Evolutionary conservation across 1,140 invertebrate genomes (phyloP), one percentile per base, ranked within the genome.

Genomic region (Brachionus calyciflorus): DNA sequence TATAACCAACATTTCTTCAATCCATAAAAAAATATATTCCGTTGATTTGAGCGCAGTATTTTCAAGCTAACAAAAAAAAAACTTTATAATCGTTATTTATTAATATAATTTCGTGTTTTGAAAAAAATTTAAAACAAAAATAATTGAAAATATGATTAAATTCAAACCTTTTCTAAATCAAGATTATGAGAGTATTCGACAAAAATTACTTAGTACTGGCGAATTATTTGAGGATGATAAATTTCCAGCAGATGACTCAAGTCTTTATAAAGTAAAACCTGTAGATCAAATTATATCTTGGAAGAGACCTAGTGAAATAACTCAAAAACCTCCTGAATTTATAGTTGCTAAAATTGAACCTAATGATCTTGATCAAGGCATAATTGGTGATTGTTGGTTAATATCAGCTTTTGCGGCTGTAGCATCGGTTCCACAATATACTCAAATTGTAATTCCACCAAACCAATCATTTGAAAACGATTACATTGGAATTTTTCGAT

Each of bases 211-310:
- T 76, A 77, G 80, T 65, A 87, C 89, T 77, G 88, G 87, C 3
- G 81, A 84, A 3, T 82, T 91, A 12, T 91, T 88, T 81, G 89
- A 90, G 79, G 90, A 91, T 82, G 86, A 87, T 1, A 89, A 91
- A 77, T 91, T 91, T 82, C 86, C 88, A 10, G 85, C 89, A 0
- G 83, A 84, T 44, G 82, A 87, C 6, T 83, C 83, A 30, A 84
- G 88, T 21, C 82, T 90, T 5, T 90, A 87, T 80, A 88, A 88
- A 79, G 21, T 57, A 30, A 78, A 81, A 24, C 80, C 80, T 3
- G 69, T 57, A 0, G 87, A 88, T 79, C 86, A 88, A 28, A 81
- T 84, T 1, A 79, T 87, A n/a, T 77, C 81, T 17, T 88, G 87
- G 87, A 80, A 83, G 57, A 78, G 87, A 77, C 87, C 87, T 9